Base-by-base conservation (phyloP, 2,888 invertebrate genomes). In the Drosophila recens region DNA sequence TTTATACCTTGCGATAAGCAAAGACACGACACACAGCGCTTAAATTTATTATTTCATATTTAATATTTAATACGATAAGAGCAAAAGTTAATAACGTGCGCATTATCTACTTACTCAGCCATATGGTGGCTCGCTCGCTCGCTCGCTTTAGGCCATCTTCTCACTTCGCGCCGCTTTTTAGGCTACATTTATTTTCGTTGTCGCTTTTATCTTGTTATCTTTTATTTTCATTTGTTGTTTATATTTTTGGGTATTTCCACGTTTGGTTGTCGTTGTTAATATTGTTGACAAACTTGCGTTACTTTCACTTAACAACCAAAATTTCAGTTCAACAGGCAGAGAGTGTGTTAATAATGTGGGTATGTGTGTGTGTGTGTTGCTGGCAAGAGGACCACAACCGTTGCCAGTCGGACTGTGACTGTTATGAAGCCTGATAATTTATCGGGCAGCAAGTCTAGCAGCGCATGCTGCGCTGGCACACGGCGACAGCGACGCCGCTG, bases 371-470 rank as follows among this genome's bases (percentile, higher is more conserved):
- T 61, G 42, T 58, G 23, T 48, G 17, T 13, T 52, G 17, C 61
- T 27, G 61, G 42, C 51, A 43, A 42, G 52, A 51, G 75, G 58
- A 87, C 84, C 84, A 82, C 75, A 70, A 84, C 68, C 80, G 82
- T 87, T 85, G 87, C 69, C 87, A 85, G 84, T 85, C 84, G 70
- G 75, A 84, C 84, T 80, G 84, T 84, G 87, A 90, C 90, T 90
- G 87, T 85, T 85, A 80, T 84, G 87, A 87, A 84, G 89, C 78
- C 86, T 90, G 82, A 90, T 90, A 90, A 90, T 90, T 90, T 90
- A 90, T 90, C 90, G 89, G 85, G 87, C 87, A 89, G 87, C 90
- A 90, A 89, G 90, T 87, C 89, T 90, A 87, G 83, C 83, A 87
- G 72, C 72, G 72, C 72, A 73, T 79, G 82, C 80, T 76, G 81